A percentile compares a stretch with the other conserved stretches of the same genome.
Conservation (phyloP, 2,797 vertebrate species). For the Chaetodon trifasciatus region DNA sequence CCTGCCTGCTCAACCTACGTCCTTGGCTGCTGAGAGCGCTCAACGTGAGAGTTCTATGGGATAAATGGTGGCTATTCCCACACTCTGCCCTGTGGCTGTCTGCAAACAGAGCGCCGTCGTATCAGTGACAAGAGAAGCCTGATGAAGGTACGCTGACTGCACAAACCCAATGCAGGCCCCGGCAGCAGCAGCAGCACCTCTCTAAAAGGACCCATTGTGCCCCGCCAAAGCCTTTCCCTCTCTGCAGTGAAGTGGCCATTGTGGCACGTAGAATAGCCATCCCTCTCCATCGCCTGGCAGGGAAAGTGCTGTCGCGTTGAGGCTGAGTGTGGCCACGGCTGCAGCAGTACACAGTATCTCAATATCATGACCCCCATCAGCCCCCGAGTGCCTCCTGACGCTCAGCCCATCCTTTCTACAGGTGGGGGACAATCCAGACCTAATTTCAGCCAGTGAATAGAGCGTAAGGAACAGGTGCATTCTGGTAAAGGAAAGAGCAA, state of each 20-base stretch:
- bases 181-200: conserved; percentile 40
- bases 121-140: conserved; percentile 63
- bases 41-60: conserved; percentile 45
- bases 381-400: conserved; percentile 38
- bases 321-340: conserved; percentile 16
- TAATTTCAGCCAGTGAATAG: conserved; percentile 63
- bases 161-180: conserved; percentile 70
- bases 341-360: conserved; percentile 51
- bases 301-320: conserved; percentile 34
- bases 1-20: conserved; percentile 66
- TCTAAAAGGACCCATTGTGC: conserved; percentile 70
- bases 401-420: conserved; percentile 47
- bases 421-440: conserved; percentile 52
- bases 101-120: conserved; percentile 52
- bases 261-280: conserved; percentile 64
- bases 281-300: conserved; percentile 55
- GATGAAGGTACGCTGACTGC: conserved; percentile 70
- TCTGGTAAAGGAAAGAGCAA: conserved; percentile 27
- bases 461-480: conserved; percentile 35
- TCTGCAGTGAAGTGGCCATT: conserved; percentile 71
- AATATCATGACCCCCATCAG: conserved; percentile 69
- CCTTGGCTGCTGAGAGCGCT: conserved; percentile 69
- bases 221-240: conserved; percentile 51
- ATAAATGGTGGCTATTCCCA: conserved; percentile 63
- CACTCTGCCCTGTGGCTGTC: conserved; percentile 53